Conservation (phyloP, 1,140 invertebrate species). For the Neuroterus valhalla region DNA sequence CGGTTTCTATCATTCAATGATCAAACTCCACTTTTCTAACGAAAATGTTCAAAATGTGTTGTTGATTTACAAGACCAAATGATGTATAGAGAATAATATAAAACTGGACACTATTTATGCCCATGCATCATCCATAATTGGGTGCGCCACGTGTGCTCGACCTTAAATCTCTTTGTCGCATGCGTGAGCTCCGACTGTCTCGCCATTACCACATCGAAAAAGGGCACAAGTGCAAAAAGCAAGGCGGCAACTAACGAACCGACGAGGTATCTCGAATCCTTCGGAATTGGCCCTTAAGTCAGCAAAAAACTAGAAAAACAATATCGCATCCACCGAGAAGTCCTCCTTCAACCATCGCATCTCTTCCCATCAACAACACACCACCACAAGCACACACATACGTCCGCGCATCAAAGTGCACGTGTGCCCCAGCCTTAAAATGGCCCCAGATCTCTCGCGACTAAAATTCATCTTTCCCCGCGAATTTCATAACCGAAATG, state of each 20-base stretch:
- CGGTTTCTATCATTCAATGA: too few species aligned
- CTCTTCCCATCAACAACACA: constrained; percentile 27
- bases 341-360: not conserved
- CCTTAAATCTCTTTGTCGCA: constrained; percentile 26
- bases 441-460: constrained; percentile 27
- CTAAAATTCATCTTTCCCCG: not conserved
- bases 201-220: constrained; percentile 6
- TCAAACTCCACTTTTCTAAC: too few species aligned
- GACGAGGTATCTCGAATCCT: constrained; percentile 23
- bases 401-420: constrained; percentile 36
- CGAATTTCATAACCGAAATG: not conserved
- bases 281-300: constrained; percentile 18
- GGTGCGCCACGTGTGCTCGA: not conserved
- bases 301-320: constrained; percentile 27
- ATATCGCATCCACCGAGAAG: constrained; percentile 1
- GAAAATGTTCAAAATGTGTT: too few species aligned
- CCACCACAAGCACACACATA: constrained; percentile 35
- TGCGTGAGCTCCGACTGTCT: constrained; percentile 3
- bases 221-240: constrained; percentile 19
- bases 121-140: not conserved
- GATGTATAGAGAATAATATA: not conserved
- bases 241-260: constrained; percentile 28
- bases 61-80: not conserved
- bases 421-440: constrained; percentile 37
- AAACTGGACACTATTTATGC: not conserved